phyloP scores from a whole-genome alignment of 64 coral and sea anemone species.

The Actinia equina region DNA sequence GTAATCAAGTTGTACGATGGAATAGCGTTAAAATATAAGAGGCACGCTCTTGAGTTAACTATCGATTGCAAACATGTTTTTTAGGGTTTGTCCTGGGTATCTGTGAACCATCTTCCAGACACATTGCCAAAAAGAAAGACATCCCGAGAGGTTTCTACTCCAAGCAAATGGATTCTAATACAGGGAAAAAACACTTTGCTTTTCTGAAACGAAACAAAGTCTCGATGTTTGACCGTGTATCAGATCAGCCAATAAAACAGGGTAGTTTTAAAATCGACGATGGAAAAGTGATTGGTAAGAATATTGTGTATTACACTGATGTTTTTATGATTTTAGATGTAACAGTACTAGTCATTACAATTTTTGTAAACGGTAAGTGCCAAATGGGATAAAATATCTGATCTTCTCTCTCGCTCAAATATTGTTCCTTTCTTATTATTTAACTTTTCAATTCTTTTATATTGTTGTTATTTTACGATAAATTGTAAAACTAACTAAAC shows the following conservation, averaged over 20 bases:
- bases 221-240: background rate
- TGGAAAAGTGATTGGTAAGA: constrained; percentile 38
- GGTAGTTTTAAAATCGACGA: constrained; percentile 54
- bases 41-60: background rate
- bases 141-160: background rate
- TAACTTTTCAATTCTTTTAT: too few species aligned
- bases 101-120: background rate
- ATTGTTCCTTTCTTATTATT: background rate
- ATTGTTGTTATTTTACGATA: too few species aligned
- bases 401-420: background rate
- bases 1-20: too few species aligned
- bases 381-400: too few species aligned
- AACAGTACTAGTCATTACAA: too few species aligned
- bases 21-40: too few species aligned
- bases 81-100: background rate
- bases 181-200: background rate
- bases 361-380: too few species aligned
- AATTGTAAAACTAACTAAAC: too few species aligned
- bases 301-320: background rate
- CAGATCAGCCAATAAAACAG: background rate
- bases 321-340: too few species aligned
- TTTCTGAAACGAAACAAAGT: background rate
- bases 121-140: background rate
- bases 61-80: background rate
- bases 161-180: background rate